Percentiles rank a stretch among this genome's conserved stretches.
Conservation (phyloP, 2,888 invertebrate species). For the Odontomyia ornata region DNA sequence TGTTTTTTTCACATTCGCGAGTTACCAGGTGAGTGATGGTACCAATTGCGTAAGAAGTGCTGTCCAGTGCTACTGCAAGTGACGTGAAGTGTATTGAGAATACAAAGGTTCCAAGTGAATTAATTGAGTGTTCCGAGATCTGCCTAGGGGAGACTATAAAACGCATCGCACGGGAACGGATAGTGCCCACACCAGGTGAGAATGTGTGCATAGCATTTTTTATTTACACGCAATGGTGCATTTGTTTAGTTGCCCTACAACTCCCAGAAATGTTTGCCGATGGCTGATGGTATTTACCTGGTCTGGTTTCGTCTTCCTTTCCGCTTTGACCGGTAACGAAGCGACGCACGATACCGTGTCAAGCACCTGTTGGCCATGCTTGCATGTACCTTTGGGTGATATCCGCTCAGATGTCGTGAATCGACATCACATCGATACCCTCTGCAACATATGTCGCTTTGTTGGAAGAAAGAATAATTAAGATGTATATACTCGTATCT, state of each 20-base stretch:
- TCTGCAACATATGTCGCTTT: too few relatives aligned
- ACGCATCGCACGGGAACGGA: constrained; percentile 13
- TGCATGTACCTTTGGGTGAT: constrained; percentile 7
- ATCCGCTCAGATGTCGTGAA: neutral
- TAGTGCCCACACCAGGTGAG: constrained; percentile 25
- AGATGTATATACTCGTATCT: too few relatives aligned
- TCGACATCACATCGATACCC: too few relatives aligned
- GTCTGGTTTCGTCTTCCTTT: neutral
- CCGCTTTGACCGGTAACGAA: constrained; percentile 1
- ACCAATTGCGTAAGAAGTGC: neutral
- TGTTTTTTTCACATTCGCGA: neutral
- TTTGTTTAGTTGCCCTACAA: constrained; percentile 1
- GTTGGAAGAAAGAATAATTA: too few relatives aligned
- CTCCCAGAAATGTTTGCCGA: neutral
- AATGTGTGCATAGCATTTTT: neutral
- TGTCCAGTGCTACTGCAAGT: neutral
- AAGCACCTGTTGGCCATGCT: constrained; percentile 37
- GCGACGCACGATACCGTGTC: neutral
- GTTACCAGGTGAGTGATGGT: neutral
- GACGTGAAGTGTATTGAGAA: constrained; percentile 17
- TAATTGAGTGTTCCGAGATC: neutral
- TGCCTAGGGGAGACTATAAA: constrained; percentile 1
- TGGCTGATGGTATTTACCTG: constrained; percentile 6
- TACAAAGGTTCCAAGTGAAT: neutral
- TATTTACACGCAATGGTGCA: too few relatives aligned